phyloP scores from a whole-genome alignment of 53 echinoderm and acorn worm species.

The Arbacia lixula region DNA sequence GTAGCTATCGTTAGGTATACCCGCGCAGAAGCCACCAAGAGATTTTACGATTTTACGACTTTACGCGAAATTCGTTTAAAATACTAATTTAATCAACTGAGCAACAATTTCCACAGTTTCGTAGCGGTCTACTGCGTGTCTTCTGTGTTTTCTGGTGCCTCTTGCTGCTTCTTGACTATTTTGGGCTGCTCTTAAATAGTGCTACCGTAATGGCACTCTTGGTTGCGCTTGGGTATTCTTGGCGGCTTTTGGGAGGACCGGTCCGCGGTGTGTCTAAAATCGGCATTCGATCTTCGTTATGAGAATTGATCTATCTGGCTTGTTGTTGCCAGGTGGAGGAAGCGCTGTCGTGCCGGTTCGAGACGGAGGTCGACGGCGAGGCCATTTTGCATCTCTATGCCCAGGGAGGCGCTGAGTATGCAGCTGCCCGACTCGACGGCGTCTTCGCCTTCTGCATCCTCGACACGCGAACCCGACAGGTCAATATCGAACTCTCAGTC shows the following conservation, averaged over 20 bases:
- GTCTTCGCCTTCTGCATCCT: conserved; percentile 89
- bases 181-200: no score
- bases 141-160: no score
- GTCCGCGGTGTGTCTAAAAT: not conserved
- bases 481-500: not conserved
- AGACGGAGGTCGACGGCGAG: conserved; percentile 84
- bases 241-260: not conserved
- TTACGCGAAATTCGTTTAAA: not conserved
- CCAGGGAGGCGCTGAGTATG: conserved; percentile 78
- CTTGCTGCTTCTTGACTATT: no score
- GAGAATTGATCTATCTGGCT: not conserved
- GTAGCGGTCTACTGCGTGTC: no score
- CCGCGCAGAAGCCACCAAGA: no score
- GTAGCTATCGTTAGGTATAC: no score
- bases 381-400: conserved; percentile 83
- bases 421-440: conserved; percentile 85
- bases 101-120: no score
- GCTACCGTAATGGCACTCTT: not conserved
- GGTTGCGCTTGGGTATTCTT: no score
- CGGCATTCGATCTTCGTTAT: no score
- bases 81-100: no score
- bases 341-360: conserved; percentile 64
- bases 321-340: conserved; percentile 64
- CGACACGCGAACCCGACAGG: conserved; percentile 60
- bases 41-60: no score